These are phyloP conservation scores for Hippopotamyrus pictus DNA, from an alignment of 2,797 vertebrate species.

Conservation along the genomic window DNA sequence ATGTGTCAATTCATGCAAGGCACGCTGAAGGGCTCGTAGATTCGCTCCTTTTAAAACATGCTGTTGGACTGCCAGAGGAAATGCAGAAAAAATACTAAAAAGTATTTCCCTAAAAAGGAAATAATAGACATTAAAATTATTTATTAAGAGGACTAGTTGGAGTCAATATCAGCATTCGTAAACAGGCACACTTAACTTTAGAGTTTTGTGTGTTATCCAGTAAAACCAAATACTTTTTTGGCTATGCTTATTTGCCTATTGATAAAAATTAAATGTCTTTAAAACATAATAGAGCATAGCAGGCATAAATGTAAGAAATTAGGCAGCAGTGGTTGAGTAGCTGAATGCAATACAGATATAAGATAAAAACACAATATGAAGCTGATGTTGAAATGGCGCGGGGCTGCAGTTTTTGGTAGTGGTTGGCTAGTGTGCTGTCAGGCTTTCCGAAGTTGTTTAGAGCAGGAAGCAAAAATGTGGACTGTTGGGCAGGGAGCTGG, in stretches of 20 bases:
- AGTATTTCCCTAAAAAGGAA: not conserved
- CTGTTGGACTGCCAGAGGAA: not conserved
- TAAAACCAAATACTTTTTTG: not conserved
- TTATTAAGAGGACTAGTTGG: not conserved
- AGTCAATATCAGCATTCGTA: not conserved
- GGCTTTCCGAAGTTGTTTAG: not conserved
- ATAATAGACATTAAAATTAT: not conserved
- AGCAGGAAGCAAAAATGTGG: not conserved
- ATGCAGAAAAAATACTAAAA: not conserved
- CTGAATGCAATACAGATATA: not conserved
- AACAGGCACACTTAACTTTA: not conserved
- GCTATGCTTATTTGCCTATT: not conserved
- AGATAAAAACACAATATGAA: not conserved
- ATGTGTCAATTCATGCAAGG: not conserved
- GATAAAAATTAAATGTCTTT: not conserved
- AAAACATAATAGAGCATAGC: not conserved
- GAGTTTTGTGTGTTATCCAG: not conserved
- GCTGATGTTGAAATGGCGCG: not conserved
- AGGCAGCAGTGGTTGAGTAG: not conserved
- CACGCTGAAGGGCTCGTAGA: not conserved
- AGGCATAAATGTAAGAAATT: not conserved
- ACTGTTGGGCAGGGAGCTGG: too few relatives aligned
- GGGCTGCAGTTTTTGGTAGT: not conserved
- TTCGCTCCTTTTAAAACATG: not conserved
- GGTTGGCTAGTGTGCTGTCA: not conserved